These are phyloP conservation scores for Potamarius usumacintae DNA, from an alignment of 2,113 vertebrate genomes.

Conservation along the genomic window DNA sequence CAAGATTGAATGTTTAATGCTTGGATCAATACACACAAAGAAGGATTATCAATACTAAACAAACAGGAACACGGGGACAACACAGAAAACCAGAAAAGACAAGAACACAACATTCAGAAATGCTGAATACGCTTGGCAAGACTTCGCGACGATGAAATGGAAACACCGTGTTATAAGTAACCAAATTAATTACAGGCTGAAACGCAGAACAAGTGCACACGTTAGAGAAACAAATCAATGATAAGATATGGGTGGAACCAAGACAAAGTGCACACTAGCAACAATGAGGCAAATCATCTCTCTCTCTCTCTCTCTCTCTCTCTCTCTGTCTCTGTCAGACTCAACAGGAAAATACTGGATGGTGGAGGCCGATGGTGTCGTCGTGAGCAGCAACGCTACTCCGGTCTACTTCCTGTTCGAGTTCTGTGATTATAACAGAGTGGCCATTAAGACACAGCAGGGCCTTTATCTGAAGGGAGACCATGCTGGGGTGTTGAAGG, in stretches of 20 bases:
- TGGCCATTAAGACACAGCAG: slow-evolving; percentile 84
- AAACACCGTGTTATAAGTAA: neutral
- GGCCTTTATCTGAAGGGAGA: slow-evolving; percentile 94
- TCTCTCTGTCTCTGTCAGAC: slow-evolving; percentile 68
- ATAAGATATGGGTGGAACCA: neutral
- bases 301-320: neutral
- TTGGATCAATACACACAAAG: neutral
- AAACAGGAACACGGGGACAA: neutral
- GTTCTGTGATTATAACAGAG: slow-evolving; percentile 94
- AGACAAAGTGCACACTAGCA: neutral
- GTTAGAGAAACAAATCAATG: neutral
- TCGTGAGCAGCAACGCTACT: slow-evolving; percentile 82
- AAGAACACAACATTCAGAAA: neutral
- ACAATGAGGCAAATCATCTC: neutral
- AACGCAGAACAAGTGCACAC: neutral
- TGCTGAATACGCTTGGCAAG: neutral
- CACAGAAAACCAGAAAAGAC: neutral
- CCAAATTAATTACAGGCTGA: neutral
- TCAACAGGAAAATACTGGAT: slow-evolving; percentile 91
- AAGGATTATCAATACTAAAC: neutral
- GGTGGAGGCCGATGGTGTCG: slow-evolving; percentile 80
- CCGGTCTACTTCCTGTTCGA: slow-evolving; percentile 91
- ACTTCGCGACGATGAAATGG: neutral
- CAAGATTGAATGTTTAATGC: neutral
- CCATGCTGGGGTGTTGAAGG: slow-evolving; percentile 92